A percentile compares a stretch with the other conserved stretches of the same genome.
These are phyloP conservation scores for Oncorhynchus gorbuscha DNA, from an alignment of 2,113 vertebrate genomes.

Conservation along the genomic window DNA sequence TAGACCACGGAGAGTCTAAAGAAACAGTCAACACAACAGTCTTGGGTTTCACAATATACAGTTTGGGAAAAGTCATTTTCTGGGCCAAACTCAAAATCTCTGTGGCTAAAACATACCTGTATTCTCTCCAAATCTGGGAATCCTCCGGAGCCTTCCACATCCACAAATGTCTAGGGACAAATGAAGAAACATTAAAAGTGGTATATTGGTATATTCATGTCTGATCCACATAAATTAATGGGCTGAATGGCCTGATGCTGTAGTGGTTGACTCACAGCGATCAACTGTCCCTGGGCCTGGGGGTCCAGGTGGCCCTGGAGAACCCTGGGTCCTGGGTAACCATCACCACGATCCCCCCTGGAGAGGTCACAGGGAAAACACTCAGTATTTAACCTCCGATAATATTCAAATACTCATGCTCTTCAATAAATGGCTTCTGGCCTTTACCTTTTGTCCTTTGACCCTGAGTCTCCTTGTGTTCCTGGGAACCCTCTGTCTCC, in stretches of 20 bases:
- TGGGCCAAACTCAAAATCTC: background rate
- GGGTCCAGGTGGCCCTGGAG: slow-evolving; percentile 84
- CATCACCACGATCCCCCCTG: slow-evolving; percentile 84
- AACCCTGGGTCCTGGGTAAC: slow-evolving; percentile 77
- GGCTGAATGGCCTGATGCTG: background rate
- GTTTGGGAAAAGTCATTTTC: background rate
- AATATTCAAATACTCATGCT: background rate
- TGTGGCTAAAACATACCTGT: slow-evolving; percentile 55
- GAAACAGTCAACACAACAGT: slow-evolving; percentile 35
- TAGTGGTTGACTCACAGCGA: slow-evolving; percentile 47
- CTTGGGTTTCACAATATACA: background rate
- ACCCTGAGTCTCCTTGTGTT: slow-evolving; percentile 70
- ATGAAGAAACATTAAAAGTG: background rate
- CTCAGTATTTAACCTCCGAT: background rate
- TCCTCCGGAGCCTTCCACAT: slow-evolving; percentile 95
- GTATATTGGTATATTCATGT: background rate
- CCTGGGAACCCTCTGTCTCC: slow-evolving; percentile 83
- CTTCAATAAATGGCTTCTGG: background rate
- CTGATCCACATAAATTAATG: background rate
- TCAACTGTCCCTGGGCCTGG: slow-evolving; percentile 71
- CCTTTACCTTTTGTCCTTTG: slow-evolving; percentile 87
- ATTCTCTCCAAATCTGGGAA: slow-evolving; percentile 77
- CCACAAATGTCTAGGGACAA: slow-evolving; percentile 81
- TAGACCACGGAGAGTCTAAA: slow-evolving; percentile 37
- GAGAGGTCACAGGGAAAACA: slow-evolving; percentile 13